Conservation (phyloP, 1,140 invertebrate genomes). For the Gonioctena quinquepunctata region DNA sequence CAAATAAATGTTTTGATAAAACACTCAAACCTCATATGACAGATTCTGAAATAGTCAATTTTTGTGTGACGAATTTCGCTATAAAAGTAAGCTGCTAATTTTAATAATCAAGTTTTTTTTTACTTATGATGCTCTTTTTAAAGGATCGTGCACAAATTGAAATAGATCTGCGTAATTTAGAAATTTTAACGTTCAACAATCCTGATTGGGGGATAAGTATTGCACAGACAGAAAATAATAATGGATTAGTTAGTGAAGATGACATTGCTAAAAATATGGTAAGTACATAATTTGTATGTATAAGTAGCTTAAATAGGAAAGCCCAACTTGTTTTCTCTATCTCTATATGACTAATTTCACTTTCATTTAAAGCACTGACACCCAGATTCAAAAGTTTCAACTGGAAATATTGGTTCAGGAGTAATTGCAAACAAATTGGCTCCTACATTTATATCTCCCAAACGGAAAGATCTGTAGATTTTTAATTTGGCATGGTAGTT, state of each 20-base stretch:
- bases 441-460: no score
- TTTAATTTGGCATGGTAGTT: no score
- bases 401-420: no score
- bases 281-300: conserved; percentile 25
- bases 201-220: conserved; percentile 70
- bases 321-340: no score
- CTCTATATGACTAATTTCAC: background rate
- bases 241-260: conserved; percentile 34
- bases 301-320: background rate
- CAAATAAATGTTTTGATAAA: conserved; percentile 63
- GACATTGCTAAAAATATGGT: conserved; percentile 54
- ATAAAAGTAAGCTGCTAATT: conserved; percentile 30
- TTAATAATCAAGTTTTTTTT: background rate
- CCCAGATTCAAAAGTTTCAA: no score
- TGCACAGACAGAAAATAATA: conserved; percentile 57
- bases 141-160: conserved; percentile 57
- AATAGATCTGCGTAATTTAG: conserved; percentile 65
- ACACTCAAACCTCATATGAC: conserved; percentile 59
- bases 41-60: conserved; percentile 61
- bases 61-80: conserved; percentile 53
- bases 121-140: conserved; percentile 39
- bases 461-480: no score
- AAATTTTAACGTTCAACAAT: conserved; percentile 71
- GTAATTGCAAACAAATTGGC: no score
- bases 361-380: no score